These are phyloP conservation scores for Cariama cristata DNA, from an alignment of 2,113 vertebrate genomes.

Conservation along the genomic window DNA sequence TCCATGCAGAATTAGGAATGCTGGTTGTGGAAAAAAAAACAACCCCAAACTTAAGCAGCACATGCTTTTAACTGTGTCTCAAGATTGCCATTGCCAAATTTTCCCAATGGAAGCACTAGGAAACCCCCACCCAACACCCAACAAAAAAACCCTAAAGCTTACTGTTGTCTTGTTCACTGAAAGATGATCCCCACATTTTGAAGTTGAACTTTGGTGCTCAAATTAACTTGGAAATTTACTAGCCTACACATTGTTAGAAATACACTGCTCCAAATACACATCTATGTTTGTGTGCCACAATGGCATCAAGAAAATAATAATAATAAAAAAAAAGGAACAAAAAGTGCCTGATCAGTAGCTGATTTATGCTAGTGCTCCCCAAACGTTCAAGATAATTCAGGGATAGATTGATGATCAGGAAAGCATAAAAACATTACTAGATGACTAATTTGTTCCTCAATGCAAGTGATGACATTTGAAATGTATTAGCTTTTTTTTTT, in stretches of 20 bases:
- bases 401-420: background rate
- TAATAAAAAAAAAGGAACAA: background rate
- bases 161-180: background rate
- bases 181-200: background rate
- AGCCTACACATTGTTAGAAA: background rate
- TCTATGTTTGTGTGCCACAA: background rate
- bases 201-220: background rate
- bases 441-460: background rate
- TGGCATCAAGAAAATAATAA: background rate
- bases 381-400: background rate
- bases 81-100: background rate
- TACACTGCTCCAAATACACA: background rate
- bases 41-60: background rate
- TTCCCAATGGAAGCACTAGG: background rate
- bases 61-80: background rate
- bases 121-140: background rate
- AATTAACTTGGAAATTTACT: background rate
- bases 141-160: background rate
- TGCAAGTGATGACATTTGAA: background rate
- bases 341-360: background rate
- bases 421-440: background rate
- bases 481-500: background rate
- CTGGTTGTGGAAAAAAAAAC: background rate
- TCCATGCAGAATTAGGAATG: background rate
- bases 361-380: background rate